These are phyloP conservation scores for Therioaphis trifolii DNA, from an alignment of 2,888 invertebrate species.

Conservation along the genomic window DNA sequence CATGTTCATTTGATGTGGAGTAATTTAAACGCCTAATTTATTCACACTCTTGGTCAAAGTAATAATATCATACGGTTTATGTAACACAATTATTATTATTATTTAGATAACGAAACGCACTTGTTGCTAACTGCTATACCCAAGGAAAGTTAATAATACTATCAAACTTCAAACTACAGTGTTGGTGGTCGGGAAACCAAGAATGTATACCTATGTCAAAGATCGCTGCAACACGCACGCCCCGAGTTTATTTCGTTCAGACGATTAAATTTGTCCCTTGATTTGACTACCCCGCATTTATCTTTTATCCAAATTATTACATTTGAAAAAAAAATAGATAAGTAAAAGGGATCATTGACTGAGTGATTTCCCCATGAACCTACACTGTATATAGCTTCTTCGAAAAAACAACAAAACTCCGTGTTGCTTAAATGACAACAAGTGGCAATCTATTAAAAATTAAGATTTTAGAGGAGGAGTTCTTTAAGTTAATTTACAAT, in stretches of 20 bases:
- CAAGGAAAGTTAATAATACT: slow-evolving; percentile 19
- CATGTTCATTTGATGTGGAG: background rate
- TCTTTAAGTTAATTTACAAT: no score
- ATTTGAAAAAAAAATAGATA: background rate
- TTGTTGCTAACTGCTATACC: slow-evolving; percentile 15
- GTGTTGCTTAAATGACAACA: no score
- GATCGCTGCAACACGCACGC: background rate
- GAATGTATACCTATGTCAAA: background rate
- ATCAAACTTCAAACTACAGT: background rate
- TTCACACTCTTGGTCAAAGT: no score
- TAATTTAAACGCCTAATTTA: background rate
- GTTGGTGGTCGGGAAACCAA: background rate
- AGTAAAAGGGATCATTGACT: slow-evolving; percentile 17
- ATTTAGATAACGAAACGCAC: slow-evolving; percentile 7
- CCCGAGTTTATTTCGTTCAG: slow-evolving; percentile 1
- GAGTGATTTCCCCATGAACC: slow-evolving; percentile 10
- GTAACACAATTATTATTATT: no score
- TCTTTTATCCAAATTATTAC: background rate
- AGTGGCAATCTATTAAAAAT: no score
- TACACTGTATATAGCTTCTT: no score
- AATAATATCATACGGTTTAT: no score
- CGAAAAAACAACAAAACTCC: no score
- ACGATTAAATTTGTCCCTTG: background rate
- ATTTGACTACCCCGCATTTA: background rate
- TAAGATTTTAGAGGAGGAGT: no score